phyloP scores from a whole-genome alignment of 2,113 vertebrate species.

The Boulengeromyrus knoepffleri region DNA sequence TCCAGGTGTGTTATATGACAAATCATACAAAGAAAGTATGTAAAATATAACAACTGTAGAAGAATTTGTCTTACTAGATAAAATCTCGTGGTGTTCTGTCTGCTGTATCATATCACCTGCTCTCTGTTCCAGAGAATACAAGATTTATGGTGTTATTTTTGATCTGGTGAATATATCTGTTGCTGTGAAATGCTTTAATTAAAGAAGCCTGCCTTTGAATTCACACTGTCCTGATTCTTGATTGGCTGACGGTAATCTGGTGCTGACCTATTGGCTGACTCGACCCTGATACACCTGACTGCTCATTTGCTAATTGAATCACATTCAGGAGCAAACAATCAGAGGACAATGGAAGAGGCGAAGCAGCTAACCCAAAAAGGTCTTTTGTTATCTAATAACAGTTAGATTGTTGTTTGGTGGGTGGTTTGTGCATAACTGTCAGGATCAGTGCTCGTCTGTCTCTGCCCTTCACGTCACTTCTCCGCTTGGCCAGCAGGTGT shows the following conservation, averaged over 20 bases:
- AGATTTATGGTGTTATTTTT: background rate
- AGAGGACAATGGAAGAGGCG: background rate
- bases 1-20: background rate
- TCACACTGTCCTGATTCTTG: background rate
- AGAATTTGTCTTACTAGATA: background rate
- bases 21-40: background rate
- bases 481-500: too few species aligned
- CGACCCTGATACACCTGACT: background rate
- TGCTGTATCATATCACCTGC: background rate
- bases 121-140: background rate
- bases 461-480: too few species aligned
- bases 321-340: background rate
- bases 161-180: background rate
- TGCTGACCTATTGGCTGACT: too few species aligned
- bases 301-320: background rate
- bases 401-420: background rate
- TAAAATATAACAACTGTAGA: background rate
- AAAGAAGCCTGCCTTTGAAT: background rate
- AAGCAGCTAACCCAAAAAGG: background rate
- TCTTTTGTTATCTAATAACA: background rate
- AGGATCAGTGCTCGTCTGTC: too few species aligned
- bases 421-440: background rate
- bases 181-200: background rate
- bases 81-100: background rate
- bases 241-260: too few species aligned